Evolutionary conservation across 2,888 invertebrate genomes (phyloP).

Genomic region (Epinotia bilunana): DNA sequence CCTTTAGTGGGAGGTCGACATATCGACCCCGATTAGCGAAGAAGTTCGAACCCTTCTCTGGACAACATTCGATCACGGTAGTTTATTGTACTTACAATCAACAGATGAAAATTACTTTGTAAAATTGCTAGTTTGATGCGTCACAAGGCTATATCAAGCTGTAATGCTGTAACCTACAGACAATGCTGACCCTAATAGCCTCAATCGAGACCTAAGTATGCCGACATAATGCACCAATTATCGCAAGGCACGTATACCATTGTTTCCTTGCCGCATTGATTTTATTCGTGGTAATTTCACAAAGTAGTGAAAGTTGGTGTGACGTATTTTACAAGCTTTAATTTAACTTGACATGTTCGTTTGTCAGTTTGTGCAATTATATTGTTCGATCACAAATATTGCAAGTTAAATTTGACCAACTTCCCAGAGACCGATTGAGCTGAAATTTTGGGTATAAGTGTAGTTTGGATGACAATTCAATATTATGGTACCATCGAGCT

Average conservation of each 20-base stretch:
- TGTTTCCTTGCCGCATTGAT: constrained; percentile 19
- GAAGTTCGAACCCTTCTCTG: no score
- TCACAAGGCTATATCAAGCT: constrained; percentile 18
- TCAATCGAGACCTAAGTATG: constrained; percentile 31
- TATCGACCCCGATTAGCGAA: no score
- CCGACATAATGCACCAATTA: constrained; percentile 34
- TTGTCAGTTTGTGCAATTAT: no score
- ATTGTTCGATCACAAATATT: no score
- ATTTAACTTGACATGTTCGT: no score
- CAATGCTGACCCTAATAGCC: constrained; percentile 39
- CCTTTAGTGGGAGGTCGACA: no score
- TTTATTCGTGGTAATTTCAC: constrained; percentile 25
- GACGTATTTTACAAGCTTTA: background rate
- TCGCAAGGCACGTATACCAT: constrained; percentile 30
- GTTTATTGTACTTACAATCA: background rate
- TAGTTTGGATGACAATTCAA: no score
- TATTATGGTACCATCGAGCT: no score
- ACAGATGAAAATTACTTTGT: constrained; percentile 5
- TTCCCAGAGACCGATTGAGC: no score
- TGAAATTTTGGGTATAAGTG: no score
- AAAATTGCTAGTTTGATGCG: constrained; percentile 17
- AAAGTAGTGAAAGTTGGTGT: constrained; percentile 21
- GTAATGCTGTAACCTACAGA: constrained; percentile 20
- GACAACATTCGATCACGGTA: no score
- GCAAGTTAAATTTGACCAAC: no score